Conservation (phyloP, 2,113 vertebrate species). For the Grammomys dolichurus region DNA sequence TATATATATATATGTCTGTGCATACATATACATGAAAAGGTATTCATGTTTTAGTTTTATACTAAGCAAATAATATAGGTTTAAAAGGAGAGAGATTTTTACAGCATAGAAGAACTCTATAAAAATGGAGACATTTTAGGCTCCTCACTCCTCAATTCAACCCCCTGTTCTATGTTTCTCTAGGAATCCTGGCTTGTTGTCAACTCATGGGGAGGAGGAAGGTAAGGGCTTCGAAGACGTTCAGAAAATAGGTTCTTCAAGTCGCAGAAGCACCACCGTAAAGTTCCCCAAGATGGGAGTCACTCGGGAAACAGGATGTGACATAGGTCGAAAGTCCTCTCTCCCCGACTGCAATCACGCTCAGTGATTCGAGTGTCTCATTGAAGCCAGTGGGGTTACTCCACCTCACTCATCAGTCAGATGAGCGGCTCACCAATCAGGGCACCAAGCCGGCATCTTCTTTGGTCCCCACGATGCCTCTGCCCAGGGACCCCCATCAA, state of each 20-base stretch:
- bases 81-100: not conserved
- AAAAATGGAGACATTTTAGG: not conserved
- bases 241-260: slow-evolving; percentile 49
- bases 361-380: slow-evolving; percentile 80
- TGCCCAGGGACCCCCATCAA: slow-evolving; percentile 80
- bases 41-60: not conserved
- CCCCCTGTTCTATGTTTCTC: not conserved
- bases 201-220: not conserved
- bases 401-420: slow-evolving; percentile 82
- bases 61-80: not conserved
- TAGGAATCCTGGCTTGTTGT: not conserved
- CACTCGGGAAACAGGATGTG: slow-evolving; percentile 70
- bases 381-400: slow-evolving; percentile 83
- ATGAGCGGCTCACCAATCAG: slow-evolving; percentile 78
- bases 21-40: not conserved
- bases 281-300: slow-evolving; percentile 62
- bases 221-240: not conserved
- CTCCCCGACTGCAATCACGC: slow-evolving; percentile 76
- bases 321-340: slow-evolving; percentile 61
- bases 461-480: slow-evolving; percentile 63
- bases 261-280: not conserved
- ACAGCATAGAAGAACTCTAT: not conserved
- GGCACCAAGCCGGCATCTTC: slow-evolving; percentile 58
- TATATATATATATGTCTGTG: not conserved
- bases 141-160: not conserved